Conservation (phyloP, 2,113 vertebrate genomes). For the Apodemus sylvaticus region DNA sequence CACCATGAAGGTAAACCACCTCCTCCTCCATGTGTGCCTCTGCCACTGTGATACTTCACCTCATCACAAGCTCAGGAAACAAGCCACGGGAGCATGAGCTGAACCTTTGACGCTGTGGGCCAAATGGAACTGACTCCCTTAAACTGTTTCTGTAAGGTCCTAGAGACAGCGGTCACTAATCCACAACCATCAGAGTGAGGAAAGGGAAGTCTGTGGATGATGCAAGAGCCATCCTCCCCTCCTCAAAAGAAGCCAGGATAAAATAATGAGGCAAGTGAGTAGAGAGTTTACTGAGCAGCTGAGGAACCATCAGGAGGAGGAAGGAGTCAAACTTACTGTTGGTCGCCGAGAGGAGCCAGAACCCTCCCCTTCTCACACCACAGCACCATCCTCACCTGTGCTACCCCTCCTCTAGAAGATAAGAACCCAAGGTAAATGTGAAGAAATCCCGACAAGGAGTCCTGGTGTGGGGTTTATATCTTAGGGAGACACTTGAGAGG, state of each 20-base stretch:
- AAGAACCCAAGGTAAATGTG: not conserved
- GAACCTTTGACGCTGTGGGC: not conserved
- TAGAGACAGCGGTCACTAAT: not conserved
- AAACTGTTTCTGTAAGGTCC: not conserved
- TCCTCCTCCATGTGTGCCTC: not conserved
- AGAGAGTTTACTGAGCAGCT: not conserved
- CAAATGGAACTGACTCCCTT: not conserved
- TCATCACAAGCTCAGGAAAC: not conserved
- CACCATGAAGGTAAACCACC: not conserved
- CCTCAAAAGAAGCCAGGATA: not conserved
- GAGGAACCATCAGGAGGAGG: too few species aligned
- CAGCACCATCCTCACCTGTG: accelerated
- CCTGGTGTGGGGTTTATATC: not conserved
- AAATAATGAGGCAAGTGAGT: not conserved
- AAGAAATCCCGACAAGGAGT: not conserved
- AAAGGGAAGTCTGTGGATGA: not conserved
- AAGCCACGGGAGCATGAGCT: not conserved
- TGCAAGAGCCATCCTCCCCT: not conserved
- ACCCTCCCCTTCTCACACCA: not conserved
- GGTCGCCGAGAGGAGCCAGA: not conserved
- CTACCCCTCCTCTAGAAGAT: not conserved
- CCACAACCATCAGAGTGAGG: not conserved
- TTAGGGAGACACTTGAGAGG: not conserved
- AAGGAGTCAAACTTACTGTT: too few species aligned
- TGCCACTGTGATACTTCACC: not conserved